A percentile compares a stretch with the other conserved stretches of the same genome.
Evolutionary conservation across 2,888 invertebrate genomes (phyloP).

Genomic region (Leucophenga montana): DNA sequence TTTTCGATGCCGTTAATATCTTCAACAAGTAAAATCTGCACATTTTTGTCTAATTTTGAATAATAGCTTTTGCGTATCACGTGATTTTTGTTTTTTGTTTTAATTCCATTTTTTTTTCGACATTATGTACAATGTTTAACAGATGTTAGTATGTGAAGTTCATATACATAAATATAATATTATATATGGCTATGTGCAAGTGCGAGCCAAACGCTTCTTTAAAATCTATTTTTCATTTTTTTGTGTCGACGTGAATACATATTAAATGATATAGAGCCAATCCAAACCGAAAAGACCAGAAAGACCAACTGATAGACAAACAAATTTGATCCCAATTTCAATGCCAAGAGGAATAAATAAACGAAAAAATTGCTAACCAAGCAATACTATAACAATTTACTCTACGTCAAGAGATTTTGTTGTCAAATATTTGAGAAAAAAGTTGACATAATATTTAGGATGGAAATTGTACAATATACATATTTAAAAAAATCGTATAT

Average conservation of each 20-base stretch:
- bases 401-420: neutral
- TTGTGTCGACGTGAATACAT: neutral
- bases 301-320: no score
- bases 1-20: neutral
- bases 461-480: no score
- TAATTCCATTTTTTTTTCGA: no score
- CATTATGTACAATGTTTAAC: no score
- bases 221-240: neutral
- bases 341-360: constrained; percentile 13
- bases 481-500: no score
- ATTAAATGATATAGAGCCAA: neutral
- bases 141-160: no score
- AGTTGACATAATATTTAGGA: no score
- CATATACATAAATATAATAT: neutral
- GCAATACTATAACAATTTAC: neutral
- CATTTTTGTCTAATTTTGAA: neutral
- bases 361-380: neutral
- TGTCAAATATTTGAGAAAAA: neutral
- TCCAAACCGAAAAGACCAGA: neutral
- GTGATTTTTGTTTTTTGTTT: neutral
- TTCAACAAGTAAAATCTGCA: neutral
- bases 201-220: neutral
- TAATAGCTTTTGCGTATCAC: constrained; percentile 18
- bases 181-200: neutral
- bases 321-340: neutral